Percentiles rank a stretch among this genome's conserved stretches.
These are phyloP conservation scores for Wasmannia auropunctata DNA, from an alignment of 1,140 invertebrate species.

Conservation along the genomic window DNA sequence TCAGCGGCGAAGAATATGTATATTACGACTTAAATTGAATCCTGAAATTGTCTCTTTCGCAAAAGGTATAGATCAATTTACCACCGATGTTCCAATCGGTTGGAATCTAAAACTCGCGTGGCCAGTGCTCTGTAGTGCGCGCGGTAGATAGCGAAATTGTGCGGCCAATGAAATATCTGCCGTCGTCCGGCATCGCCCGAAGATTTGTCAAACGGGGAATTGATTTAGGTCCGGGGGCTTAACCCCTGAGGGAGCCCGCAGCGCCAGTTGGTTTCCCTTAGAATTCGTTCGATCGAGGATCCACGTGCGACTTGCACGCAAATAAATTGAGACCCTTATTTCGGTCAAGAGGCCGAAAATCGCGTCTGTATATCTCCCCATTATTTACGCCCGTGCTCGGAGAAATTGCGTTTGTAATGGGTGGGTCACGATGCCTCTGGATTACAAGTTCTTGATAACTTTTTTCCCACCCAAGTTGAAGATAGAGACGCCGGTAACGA, in stretches of 20 bases:
- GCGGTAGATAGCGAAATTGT: slow-evolving; percentile 67
- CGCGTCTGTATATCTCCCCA: slow-evolving; percentile 51
- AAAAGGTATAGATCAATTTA: slow-evolving; percentile 18
- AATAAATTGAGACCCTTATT: slow-evolving; percentile 69
- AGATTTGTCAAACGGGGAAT: slow-evolving; percentile 77
- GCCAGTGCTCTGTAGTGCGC: slow-evolving; percentile 57
- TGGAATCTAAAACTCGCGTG: slow-evolving; percentile 62
- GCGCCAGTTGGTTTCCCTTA: slow-evolving; percentile 68
- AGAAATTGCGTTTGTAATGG: slow-evolving; percentile 10
- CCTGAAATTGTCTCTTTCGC: background rate
- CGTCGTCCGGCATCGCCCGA: slow-evolving; percentile 73
- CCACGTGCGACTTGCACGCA: slow-evolving; percentile 57
- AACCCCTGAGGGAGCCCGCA: slow-evolving; percentile 68
- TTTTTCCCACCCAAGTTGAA: too few species aligned
- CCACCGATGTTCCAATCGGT: slow-evolving; percentile 25
- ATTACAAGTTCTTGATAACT: background rate
- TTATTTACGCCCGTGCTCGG: background rate
- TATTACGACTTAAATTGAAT: background rate
- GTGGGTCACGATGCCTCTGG: background rate
- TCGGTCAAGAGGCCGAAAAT: slow-evolving; percentile 58
- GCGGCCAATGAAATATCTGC: slow-evolving; percentile 75
- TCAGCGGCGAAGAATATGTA: too few species aligned
- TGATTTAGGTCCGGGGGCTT: slow-evolving; percentile 74
- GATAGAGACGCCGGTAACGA: too few species aligned
- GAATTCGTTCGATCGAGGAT: slow-evolving; percentile 65